A percentile compares a stretch with the other conserved stretches of the same genome.
Evolutionary conservation across 2,797 vertebrate genomes (phyloP).

Genomic region (Muraenolepis orangiensis): DNA sequence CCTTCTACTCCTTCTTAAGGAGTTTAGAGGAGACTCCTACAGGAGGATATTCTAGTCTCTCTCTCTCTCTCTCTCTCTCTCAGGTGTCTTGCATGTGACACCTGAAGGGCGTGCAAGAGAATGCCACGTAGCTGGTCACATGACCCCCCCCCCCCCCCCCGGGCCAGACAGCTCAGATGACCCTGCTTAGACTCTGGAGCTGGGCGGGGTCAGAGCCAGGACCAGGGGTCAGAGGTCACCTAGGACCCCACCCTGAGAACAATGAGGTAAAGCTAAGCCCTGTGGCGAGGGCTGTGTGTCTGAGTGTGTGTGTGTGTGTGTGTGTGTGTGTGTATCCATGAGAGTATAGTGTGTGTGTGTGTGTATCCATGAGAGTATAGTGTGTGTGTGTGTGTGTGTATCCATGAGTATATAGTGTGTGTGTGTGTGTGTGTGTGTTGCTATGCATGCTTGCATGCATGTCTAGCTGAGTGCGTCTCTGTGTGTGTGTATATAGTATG

Average conservation of each 20-base stretch:
- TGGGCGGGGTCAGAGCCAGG: constrained; percentile 36
- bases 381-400: not conserved
- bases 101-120: not conserved
- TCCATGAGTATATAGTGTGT: not conserved
- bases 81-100: not conserved
- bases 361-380: not conserved
- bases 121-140: not conserved
- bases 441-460: not conserved
- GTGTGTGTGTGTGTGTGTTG: constrained; percentile 14
- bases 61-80: not conserved
- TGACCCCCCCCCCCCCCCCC: constrained; percentile 27
- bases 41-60: too few species aligned
- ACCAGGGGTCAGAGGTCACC: constrained; percentile 45
- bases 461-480: too few species aligned
- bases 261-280: constrained; percentile 50
- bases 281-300: constrained; percentile 33
- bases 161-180: constrained; percentile 42
- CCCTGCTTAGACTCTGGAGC: constrained; percentile 35
- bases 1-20: too few species aligned
- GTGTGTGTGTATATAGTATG: too few species aligned
- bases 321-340: constrained; percentile 16
- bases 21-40: too few species aligned
- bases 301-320: constrained; percentile 18
- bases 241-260: constrained; percentile 49
- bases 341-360: not conserved